Base-by-base conservation (phyloP, 2,888 invertebrate species). In the Latheticus oryzae region DNA sequence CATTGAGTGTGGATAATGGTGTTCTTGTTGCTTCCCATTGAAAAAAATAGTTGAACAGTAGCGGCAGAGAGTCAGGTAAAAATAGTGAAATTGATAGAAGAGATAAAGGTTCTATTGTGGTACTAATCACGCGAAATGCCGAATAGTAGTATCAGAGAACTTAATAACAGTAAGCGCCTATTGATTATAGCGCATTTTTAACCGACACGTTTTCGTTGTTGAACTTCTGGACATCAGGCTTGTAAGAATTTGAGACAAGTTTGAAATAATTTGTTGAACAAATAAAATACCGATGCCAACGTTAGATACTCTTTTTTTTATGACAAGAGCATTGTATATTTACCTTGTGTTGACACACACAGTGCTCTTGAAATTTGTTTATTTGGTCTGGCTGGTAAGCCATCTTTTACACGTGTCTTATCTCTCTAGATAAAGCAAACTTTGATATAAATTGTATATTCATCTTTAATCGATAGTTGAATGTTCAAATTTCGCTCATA, bases 371-470 rank as follows among this genome's bases (percentile, higher is more conserved):
- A 38, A 21, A 37, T 53, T 54, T 53, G 58, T 58, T 58, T 58
- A 58, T 58, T 58, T 54, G 42, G 54, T 50, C 58, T 58, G 58
- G 42, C 58, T 58, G 33, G 54, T 62, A 53, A 50, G 58, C 53
- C 55, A 60, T 61, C 56, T 61, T 56, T 58, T 65, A 61, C 58
- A 60, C 60, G 60, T 58, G 54, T 55, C 47, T 62, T 57, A 56
- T 57, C 57, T n/a, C n/a, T 52, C 45, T 16, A 42, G 50, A 56
- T 48, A 56, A 50, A 56, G 50, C 21, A 21, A 55, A 55, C 47
- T 37, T 48, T 48, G 30, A n/a, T n/a, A 54, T 54, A 24, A 26
- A 54, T 19, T 54, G 54, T 54, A n/a, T n/a, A n/a, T n/a, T 54
- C 38, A 38, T 38, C 28, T 30, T 54, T 28, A 21, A 28, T 28